Conservation (phyloP, 1,140 invertebrate genomes). For the Trichoplusia ni region DNA sequence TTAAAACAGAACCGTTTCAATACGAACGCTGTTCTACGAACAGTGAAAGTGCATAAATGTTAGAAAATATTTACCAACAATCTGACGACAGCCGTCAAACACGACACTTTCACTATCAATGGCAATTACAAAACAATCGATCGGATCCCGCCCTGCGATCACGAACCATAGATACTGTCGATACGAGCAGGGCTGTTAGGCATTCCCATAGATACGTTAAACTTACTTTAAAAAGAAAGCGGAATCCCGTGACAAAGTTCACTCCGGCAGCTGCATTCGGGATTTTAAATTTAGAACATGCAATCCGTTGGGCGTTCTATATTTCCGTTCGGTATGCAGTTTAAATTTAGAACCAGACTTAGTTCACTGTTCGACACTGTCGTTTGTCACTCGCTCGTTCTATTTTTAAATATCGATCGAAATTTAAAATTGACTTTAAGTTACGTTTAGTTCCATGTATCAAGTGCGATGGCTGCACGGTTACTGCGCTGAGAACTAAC, state of each 20-base stretch:
- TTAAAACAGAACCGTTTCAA: slow-evolving; percentile 2
- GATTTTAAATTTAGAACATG: slow-evolving; percentile 61
- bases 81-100: slow-evolving; percentile 29
- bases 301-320: slow-evolving; percentile 72
- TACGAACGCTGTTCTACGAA: background rate
- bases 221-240: slow-evolving; percentile 43
- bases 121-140: slow-evolving; percentile 48
- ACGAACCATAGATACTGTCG: slow-evolving; percentile 22
- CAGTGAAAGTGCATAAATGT: slow-evolving; percentile 42
- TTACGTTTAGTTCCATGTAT: slow-evolving; percentile 10
- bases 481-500: slow-evolving; percentile 52
- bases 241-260: slow-evolving; percentile 67
- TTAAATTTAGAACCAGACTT: slow-evolving; percentile 74
- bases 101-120: slow-evolving; percentile 55
- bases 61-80: slow-evolving; percentile 47
- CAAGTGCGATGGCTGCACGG: slow-evolving; percentile 28
- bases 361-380: slow-evolving; percentile 72
- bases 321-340: slow-evolving; percentile 68
- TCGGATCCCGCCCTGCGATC: slow-evolving; percentile 24
- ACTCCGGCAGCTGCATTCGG: slow-evolving; percentile 65
- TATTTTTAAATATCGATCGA: slow-evolving; percentile 52
- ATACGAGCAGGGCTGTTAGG: background rate
- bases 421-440: slow-evolving; percentile 13
- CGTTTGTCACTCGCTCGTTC: slow-evolving; percentile 65
- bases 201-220: background rate